Evolutionary conservation across 2,888 invertebrate species (phyloP), one percentile per base, ranked within the genome.

Genomic region (Campaea margaritaria): DNA sequence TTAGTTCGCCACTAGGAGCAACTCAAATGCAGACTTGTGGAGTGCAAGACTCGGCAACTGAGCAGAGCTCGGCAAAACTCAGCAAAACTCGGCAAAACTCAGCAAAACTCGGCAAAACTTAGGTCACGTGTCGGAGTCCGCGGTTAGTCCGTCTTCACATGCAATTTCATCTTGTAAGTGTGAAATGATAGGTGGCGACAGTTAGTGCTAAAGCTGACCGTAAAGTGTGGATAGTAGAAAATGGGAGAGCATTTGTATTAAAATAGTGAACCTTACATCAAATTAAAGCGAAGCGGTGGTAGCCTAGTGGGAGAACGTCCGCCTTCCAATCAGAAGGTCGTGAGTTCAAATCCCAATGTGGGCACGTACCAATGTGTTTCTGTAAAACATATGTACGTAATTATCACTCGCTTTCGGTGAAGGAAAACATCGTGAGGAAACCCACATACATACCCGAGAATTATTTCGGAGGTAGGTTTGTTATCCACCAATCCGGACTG

Each of bases 121-220:
- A 58, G 51, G 61, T 69, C 69, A 67, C 69, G 69, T 58, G 59
- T 56, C 27, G 58, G 67, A 69, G 62, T 67, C 65, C 41, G 58
- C 57, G 46, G 50, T 0, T 31, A 59, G 63, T 56, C 55, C 53
- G 58, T 65, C 63, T 52, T 63, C 64, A 62, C 61, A 62, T 67
- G 55, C 58, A 55, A 51, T 55, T 60, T 54, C 42, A 27, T 48
- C 14, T 42, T 42, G 55, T 54, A 51, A 60, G 54, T 55, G 55
- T 42, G 28, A 55, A 62, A 69, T 67, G 63, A 69, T 65, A 64
- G 67, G 60, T 67, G 53, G 59, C 54, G 39, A 54, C 50, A 13
- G 36, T 31, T 27, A 47, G 36, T 45, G 15, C 14, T 4, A 21
- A 1, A 53, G 13, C 38, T 48, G 12, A 47, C 16, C 8, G 34